Evolutionary conservation across 1,140 invertebrate genomes (phyloP).

Genomic region (Mamestra configurata): DNA sequence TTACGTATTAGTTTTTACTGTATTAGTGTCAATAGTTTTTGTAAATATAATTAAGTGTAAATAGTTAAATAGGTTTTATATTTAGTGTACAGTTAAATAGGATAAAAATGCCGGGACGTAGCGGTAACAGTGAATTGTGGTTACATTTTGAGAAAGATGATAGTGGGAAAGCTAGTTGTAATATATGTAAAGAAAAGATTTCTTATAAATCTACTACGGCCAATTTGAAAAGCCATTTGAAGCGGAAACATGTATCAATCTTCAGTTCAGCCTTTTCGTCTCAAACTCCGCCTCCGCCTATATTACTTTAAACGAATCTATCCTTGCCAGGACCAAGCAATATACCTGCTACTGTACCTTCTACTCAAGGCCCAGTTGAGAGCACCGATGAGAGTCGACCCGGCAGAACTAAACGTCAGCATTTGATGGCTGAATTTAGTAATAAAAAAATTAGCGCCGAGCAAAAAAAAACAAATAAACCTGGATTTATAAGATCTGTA

Average conservation of each 20-base stretch:
- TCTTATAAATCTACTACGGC: conserved; percentile 44
- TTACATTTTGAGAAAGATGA: conserved; percentile 50
- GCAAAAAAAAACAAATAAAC: conserved; percentile 15
- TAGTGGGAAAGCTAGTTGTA: conserved; percentile 48
- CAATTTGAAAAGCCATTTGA: conserved; percentile 50
- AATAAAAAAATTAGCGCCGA: conserved; percentile 21
- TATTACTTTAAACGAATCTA: background rate
- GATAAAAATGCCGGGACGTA: conserved; percentile 37
- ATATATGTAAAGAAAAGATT: conserved; percentile 51
- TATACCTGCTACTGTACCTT: conserved; percentile 11
- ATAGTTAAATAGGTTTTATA: conserved; percentile 1
- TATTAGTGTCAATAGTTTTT: background rate
- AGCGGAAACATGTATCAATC: background rate
- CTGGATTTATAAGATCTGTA: background rate
- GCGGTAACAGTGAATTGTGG: conserved; percentile 45
- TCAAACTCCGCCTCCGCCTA: too few species aligned
- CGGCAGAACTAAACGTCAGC: conserved; percentile 16
- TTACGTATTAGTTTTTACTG: background rate
- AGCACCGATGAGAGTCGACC: background rate
- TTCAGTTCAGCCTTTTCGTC: background rate
- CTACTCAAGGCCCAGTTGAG: conserved; percentile 3
- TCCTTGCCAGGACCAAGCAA: conserved; percentile 11
- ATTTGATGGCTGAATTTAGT: background rate
- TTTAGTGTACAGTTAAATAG: conserved; percentile 14
- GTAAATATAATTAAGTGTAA: background rate